phyloP scores from a whole-genome alignment of 2,888 invertebrate genomes.

The Drosophila picticornis region DNA sequence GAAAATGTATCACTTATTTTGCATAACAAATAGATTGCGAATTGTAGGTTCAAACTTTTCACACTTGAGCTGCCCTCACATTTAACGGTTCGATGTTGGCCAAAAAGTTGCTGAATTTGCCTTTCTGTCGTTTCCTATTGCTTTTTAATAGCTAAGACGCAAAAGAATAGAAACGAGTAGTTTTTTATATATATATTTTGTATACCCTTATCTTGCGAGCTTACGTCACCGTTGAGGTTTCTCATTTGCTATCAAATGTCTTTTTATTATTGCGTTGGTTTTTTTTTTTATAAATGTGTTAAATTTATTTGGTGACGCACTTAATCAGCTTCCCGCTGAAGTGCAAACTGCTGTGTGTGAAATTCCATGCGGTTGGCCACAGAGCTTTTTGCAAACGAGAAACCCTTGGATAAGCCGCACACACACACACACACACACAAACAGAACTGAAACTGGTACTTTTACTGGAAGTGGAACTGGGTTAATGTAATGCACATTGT shows the following conservation, averaged over 20 bases:
- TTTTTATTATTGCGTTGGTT: constrained; percentile 15
- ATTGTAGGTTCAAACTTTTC: constrained; percentile 21
- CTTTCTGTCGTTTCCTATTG: constrained; percentile 1
- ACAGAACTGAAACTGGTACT: constrained; percentile 62
- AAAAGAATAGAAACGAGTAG: constrained; percentile 54
- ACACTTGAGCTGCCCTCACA: constrained; percentile 22
- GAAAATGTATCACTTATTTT: constrained; percentile 56
- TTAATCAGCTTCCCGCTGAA: constrained; percentile 59
- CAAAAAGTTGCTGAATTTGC: constrained; percentile 16
- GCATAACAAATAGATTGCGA: constrained; percentile 57
- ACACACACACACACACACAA: constrained; percentile 12
- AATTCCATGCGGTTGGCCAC: constrained; percentile 41
- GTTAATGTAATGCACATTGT: constrained; percentile 76
- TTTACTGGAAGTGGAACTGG: constrained; percentile 55
- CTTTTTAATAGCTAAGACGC: constrained; percentile 57
- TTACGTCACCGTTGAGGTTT: constrained; percentile 61
- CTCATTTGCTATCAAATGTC: constrained; percentile 33
- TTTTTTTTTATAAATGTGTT: constrained; percentile 32
- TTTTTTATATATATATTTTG: constrained; percentile 22
- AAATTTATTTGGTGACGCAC: constrained; percentile 62
- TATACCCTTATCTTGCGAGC: constrained; percentile 42
- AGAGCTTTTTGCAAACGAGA: constrained; percentile 35
- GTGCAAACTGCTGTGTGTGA: constrained; percentile 44
- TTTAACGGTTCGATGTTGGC: constrained; percentile 16
- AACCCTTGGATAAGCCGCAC: constrained; percentile 42